A percentile compares a stretch with the other conserved stretches of the same genome.
phyloP scores from a whole-genome alignment of 2,888 invertebrate species.

The Melinopterus prodromus region DNA sequence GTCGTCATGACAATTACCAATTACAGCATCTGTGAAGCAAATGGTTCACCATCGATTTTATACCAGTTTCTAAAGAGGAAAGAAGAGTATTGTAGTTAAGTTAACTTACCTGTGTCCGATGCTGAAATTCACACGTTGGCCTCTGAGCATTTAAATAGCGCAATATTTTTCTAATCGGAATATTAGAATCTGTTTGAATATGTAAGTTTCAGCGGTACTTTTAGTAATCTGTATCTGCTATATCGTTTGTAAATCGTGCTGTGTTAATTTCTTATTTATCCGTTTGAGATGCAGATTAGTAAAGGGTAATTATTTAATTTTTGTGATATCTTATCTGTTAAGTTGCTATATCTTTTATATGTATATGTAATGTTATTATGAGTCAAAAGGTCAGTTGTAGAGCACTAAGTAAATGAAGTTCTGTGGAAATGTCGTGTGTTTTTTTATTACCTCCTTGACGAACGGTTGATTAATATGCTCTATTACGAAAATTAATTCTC shows the following conservation, averaged over 20 bases:
- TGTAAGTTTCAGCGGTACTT: not conserved
- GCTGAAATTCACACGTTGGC: not conserved
- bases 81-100: not conserved
- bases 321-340: constrained; percentile 23
- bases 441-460: not conserved
- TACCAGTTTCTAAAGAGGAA: constrained; percentile 45
- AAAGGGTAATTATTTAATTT: not conserved
- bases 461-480: not conserved
- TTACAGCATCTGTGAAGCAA: constrained; percentile 43
- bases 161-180: constrained; percentile 15
- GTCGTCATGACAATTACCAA: constrained; percentile 49
- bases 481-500: not conserved
- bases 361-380: constrained; percentile 4
- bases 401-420: not conserved
- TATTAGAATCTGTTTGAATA: not conserved
- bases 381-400: not conserved
- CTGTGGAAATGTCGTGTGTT: not conserved
- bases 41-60: constrained; percentile 49
- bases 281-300: constrained; percentile 4
- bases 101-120: not conserved
- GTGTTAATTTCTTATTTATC: not conserved
- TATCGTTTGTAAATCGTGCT: not conserved
- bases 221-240: not conserved
- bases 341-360: constrained; percentile 1
- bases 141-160: constrained; percentile 23